These are phyloP conservation scores for Limanda limanda DNA, from an alignment of 2,113 vertebrate species.

Conservation along the genomic window DNA sequence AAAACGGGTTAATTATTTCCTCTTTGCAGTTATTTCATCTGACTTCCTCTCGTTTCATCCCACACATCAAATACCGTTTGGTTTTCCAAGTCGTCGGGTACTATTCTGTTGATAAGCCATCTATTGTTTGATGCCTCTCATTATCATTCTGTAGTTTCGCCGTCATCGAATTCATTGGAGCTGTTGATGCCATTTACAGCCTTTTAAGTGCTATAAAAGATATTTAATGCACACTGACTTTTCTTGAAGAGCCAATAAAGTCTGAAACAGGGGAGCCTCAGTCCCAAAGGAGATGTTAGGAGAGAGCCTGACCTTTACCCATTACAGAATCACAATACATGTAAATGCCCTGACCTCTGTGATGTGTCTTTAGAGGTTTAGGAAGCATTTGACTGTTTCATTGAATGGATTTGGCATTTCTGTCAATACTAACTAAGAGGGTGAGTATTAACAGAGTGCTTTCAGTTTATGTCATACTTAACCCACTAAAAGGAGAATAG, in stretches of 20 bases:
- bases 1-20: slow-evolving; percentile 26
- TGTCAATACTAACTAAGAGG: slow-evolving; percentile 25
- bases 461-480: neutral
- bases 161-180: slow-evolving; percentile 60
- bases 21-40: slow-evolving; percentile 38
- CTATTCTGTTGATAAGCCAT: slow-evolving; percentile 47
- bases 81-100: slow-evolving; percentile 39
- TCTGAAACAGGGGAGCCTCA: neutral
- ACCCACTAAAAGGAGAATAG: neutral
- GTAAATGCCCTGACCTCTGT: slow-evolving; percentile 16
- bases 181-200: slow-evolving; percentile 73
- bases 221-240: slow-evolving; percentile 58
- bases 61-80: neutral
- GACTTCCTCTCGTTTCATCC: slow-evolving; percentile 27
- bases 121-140: slow-evolving; percentile 61
- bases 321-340: neutral
- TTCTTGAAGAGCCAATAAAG: slow-evolving; percentile 46
- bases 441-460: neutral
- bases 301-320: slow-evolving; percentile 22
- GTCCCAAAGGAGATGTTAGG: slow-evolving; percentile 6
- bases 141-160: slow-evolving; percentile 51
- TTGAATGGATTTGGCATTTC: slow-evolving; percentile 32
- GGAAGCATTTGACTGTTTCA: slow-evolving; percentile 19
- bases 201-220: slow-evolving; percentile 78
- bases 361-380: slow-evolving; percentile 25